Base-by-base conservation (phyloP, 2,797 vertebrate genomes). In the Lemur catta region DNA sequence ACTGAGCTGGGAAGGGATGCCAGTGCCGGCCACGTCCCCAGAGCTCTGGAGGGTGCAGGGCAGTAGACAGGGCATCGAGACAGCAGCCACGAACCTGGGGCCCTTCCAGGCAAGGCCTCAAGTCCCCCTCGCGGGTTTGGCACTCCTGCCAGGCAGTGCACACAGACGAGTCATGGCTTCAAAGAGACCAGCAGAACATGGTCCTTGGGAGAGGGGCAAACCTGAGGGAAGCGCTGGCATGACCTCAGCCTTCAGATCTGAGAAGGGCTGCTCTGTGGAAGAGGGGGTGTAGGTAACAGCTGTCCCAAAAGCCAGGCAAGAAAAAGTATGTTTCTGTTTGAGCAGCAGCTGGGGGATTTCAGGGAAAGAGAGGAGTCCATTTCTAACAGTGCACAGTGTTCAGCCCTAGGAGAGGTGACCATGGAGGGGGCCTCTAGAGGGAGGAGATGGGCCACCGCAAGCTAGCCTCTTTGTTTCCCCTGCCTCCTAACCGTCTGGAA, bases 241-340 rank as follows among this genome's bases (percentile, higher is more conserved):
- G 2, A 26, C 59, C 72, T 93, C 38, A 71, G 92, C 59, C 82
- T 6, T 75, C 50, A 59, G 86, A 55, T 57, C 75, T 88, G 84
- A 95, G 90, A 79, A 81, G 94, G 48, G 61, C 81, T 63, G 30
- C 67, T 88, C 52, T 91, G 67, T 76, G 84, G 52, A 33, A n/a
- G 7, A 48, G 11, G 30, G 52, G 50, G 18, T 26, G 24, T 43
- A 43, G 57, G 52, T 2, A 72, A n/a, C 22, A 30, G 86, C 82
- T 93, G 50, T 75, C 65, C 92, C 50, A 65, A 80, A n/a, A 71
- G 72, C 63, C 69, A 65, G 41, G 28, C 14, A 10, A 81, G 90
- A 30, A 85, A 93, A 88, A 93, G 46, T 10, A 84, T 52, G 82
- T 38, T 80, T 88, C 65, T 96, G 67, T 72, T 52, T 41, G 84